Evolutionary conservation across 2,888 invertebrate species (phyloP).

Genomic region (Campaea margaritaria): DNA sequence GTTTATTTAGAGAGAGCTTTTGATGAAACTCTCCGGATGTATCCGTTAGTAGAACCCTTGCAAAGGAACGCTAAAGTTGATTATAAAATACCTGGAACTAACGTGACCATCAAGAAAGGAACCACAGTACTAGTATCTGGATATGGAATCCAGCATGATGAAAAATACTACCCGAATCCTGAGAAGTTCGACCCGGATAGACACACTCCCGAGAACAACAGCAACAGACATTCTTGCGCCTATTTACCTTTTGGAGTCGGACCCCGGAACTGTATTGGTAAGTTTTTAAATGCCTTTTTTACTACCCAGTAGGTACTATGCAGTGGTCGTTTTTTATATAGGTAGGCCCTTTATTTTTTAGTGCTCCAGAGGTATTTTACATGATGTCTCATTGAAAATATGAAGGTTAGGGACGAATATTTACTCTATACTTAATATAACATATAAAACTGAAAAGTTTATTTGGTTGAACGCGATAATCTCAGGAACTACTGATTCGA

Average conservation of each 20-base stretch:
- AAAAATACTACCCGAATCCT: conserved; percentile 71
- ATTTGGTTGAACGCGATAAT: too few species aligned
- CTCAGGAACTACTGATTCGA: too few species aligned
- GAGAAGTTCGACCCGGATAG: conserved; percentile 75
- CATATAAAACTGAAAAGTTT: too few species aligned
- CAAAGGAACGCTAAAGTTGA: conserved; percentile 58
- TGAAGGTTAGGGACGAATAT: too few species aligned
- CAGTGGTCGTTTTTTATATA: too few species aligned
- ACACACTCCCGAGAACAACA: conserved; percentile 51
- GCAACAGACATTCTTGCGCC: conserved; percentile 52
- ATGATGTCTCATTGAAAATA: too few species aligned
- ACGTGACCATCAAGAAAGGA: conserved; percentile 60
- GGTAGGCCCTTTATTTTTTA: too few species aligned
- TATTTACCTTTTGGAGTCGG: conserved; percentile 72
- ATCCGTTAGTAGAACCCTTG: conserved; percentile 69
- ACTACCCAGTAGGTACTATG: too few species aligned
- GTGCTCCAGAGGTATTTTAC: too few species aligned
- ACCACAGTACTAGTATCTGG: conserved; percentile 57
- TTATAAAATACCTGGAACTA: conserved; percentile 64
- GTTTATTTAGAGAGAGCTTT: conserved; percentile 66
- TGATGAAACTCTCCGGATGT: conserved; percentile 69
- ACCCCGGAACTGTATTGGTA: conserved; percentile 73
- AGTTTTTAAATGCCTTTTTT: conserved; percentile 34
- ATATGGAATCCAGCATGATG: conserved; percentile 69
- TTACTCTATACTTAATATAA: too few species aligned